A percentile compares a stretch with the other conserved stretches of the same genome.
phyloP scores from a whole-genome alignment of 2,888 invertebrate genomes.

The Phyllotreta striolata region DNA sequence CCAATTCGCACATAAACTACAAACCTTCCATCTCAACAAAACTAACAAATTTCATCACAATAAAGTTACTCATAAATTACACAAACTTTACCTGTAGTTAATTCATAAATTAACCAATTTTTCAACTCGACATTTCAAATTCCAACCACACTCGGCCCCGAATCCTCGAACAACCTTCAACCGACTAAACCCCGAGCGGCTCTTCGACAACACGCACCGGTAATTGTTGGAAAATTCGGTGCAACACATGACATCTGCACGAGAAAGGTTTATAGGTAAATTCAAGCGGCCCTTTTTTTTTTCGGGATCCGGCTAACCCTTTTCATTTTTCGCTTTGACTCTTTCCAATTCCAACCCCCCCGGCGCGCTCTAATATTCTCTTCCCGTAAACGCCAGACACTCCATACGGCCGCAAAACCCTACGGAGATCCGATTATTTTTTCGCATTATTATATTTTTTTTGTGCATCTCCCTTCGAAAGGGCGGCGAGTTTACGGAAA shows the following conservation, averaged over 20 bases:
- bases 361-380: conserved; percentile 36
- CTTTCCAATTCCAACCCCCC: conserved; percentile 35
- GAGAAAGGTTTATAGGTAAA: conserved; percentile 46
- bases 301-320: conserved; percentile 35
- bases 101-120: too few relatives aligned
- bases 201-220: conserved; percentile 52
- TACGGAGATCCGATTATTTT: conserved; percentile 61
- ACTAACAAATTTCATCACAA: too few relatives aligned
- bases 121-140: too few relatives aligned
- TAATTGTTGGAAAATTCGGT: conserved; percentile 43
- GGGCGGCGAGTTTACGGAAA: conserved; percentile 60
- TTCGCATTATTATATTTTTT: conserved; percentile 57
- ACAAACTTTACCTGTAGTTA: too few relatives aligned
- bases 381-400: conserved; percentile 57
- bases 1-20: too few relatives aligned
- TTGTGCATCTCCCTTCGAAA: conserved; percentile 56
- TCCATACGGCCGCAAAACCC: conserved; percentile 61
- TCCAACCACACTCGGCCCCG: too few relatives aligned
- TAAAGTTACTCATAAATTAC: too few relatives aligned
- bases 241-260: conserved; percentile 53
- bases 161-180: too few relatives aligned
- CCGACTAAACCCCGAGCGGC: too few relatives aligned
- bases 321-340: conserved; percentile 34
- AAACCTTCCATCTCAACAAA: too few relatives aligned
- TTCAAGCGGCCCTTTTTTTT: conserved; percentile 34